Percentiles rank a stretch among this genome's conserved stretches.
These are phyloP conservation scores for Philopotamus ludificatus DNA, from an alignment of 1,140 invertebrate species.

Conservation along the genomic window DNA sequence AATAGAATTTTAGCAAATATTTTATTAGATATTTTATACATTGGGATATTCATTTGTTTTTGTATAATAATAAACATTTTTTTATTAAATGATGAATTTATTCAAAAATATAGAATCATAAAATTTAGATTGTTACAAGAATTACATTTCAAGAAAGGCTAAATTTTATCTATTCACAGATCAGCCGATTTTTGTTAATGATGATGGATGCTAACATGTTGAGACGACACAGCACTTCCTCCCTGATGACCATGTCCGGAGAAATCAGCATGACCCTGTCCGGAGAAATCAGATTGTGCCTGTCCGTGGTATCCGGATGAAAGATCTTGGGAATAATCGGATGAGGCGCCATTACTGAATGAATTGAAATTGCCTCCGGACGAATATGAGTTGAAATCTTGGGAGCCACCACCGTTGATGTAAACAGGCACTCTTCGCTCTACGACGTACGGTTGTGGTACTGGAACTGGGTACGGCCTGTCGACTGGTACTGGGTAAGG, in stretches of 20 bases:
- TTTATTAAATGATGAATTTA: neutral
- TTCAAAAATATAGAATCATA: neutral
- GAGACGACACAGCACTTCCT: too few species aligned
- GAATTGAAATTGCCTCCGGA: neutral
- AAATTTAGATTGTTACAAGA: too few species aligned
- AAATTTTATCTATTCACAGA: too few species aligned
- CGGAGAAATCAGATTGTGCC: neutral
- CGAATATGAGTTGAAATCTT: neutral
- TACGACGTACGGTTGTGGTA: constrained; percentile 39
- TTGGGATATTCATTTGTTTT: too few species aligned
- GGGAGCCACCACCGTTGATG: constrained; percentile 24
- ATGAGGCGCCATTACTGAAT: neutral
- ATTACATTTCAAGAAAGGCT: too few species aligned
- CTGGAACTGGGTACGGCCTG: constrained; percentile 49
- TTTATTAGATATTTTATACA: too few species aligned
- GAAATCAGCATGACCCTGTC: neutral
- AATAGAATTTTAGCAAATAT: too few species aligned
- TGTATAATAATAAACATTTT: neutral
- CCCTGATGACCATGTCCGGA: neutral
- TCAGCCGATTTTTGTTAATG: too few species aligned
- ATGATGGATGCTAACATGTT: too few species aligned
- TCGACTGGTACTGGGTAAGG: constrained; percentile 47
- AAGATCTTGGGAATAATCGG: neutral
- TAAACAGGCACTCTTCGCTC: constrained; percentile 42
- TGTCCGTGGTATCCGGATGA: neutral